These are phyloP conservation scores for Diabrotica balteata DNA, from an alignment of 2,888 invertebrate species.

Conservation along the genomic window DNA sequence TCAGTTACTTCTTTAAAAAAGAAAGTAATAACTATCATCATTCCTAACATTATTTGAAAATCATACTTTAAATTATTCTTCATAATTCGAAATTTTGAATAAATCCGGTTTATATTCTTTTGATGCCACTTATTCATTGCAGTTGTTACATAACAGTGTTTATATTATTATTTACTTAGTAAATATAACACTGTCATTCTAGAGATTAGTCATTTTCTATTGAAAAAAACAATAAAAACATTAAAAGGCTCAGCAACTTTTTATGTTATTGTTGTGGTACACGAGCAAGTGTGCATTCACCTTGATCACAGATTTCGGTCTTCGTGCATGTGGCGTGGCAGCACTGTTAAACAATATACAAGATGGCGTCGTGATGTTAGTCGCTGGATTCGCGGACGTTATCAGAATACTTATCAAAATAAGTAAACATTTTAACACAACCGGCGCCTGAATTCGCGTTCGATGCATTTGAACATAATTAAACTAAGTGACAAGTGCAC, in stretches of 20 bases:
- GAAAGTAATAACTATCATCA: too few relatives aligned
- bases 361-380: slow-evolving; percentile 56
- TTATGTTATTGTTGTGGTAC: slow-evolving; percentile 21
- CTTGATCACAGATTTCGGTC: slow-evolving; percentile 6
- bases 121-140: too few relatives aligned
- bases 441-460: slow-evolving; percentile 39
- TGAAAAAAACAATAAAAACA: slow-evolving; percentile 3
- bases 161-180: too few relatives aligned
- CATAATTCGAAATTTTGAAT: too few relatives aligned
- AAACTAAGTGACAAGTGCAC: slow-evolving; percentile 37
- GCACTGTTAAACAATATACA: slow-evolving; percentile 46
- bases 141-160: too few relatives aligned
- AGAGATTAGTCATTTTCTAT: too few relatives aligned
- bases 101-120: too few relatives aligned
- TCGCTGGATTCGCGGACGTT: slow-evolving; percentile 50
- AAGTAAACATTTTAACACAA: slow-evolving; percentile 46
- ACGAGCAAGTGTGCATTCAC: slow-evolving; percentile 17
- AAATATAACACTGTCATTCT: too few relatives aligned
- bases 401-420: slow-evolving; percentile 45
- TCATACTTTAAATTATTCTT: too few relatives aligned
- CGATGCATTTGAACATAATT: slow-evolving; percentile 42
- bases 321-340: slow-evolving; percentile 29
- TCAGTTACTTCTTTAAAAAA: too few relatives aligned
- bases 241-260: slow-evolving; percentile 6
- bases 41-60: too few relatives aligned